Conservation (phyloP, 2,113 vertebrate species). For the Carettochelys insculpta region DNA sequence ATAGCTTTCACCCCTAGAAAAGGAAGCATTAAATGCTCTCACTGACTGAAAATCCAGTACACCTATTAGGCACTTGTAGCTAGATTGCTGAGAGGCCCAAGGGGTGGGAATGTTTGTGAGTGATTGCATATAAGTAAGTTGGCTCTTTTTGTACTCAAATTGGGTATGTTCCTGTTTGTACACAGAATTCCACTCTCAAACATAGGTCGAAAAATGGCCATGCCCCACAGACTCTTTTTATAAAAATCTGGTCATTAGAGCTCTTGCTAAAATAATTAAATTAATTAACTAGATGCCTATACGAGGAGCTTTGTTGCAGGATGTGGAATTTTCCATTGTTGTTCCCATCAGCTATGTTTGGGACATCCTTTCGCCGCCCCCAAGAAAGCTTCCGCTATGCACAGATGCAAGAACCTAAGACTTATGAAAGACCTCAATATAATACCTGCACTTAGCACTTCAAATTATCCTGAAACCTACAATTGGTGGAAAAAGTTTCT, state of each 20-base stretch:
- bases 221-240: background rate
- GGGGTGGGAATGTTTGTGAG: background rate
- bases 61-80: background rate
- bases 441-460: too few relatives aligned
- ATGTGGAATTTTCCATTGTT: background rate
- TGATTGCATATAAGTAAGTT: background rate
- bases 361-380: background rate
- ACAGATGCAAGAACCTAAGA: background rate
- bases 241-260: background rate
- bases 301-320: background rate
- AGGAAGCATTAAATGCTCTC: background rate
- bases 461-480: background rate
- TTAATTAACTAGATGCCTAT: background rate
- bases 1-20: background rate
- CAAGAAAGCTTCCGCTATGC: background rate
- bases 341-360: background rate
- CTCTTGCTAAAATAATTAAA: background rate
- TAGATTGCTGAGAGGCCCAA: background rate
- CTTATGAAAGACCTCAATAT: background rate
- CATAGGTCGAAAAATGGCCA: background rate
- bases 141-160: background rate
- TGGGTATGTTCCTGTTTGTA: background rate
- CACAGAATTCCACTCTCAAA: background rate
- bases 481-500: background rate
- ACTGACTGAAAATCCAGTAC: accelerated